A percentile compares a stretch with the other conserved stretches of the same genome.
Conservation (phyloP, 2,797 vertebrate species). For the Fistularia tabacaria region DNA sequence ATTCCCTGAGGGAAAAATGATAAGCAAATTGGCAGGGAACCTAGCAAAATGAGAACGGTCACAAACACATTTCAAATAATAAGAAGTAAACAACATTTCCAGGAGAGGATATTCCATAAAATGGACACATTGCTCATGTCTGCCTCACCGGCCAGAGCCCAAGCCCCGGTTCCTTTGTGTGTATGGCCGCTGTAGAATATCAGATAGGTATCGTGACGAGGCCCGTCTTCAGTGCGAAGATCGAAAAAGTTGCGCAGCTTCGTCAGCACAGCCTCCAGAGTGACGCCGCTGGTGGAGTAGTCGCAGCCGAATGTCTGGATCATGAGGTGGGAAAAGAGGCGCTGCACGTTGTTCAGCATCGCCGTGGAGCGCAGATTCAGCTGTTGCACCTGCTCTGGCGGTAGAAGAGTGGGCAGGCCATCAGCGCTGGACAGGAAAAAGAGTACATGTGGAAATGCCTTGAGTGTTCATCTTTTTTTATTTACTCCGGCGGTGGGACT, state of each 20-base stretch:
- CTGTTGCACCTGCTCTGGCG: slow-evolving; percentile 88
- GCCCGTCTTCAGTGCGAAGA: slow-evolving; percentile 89
- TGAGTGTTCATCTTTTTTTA: slow-evolving; percentile 3
- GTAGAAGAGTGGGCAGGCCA: slow-evolving; percentile 86
- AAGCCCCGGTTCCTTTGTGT: slow-evolving; percentile 83
- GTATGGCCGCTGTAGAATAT: slow-evolving; percentile 98
- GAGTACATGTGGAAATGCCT: not conserved
- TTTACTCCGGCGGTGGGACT: slow-evolving; percentile 11
- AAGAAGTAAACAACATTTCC: too few relatives aligned
- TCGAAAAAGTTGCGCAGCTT: slow-evolving; percentile 93
- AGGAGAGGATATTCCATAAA: too few relatives aligned
- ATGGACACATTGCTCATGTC: not conserved
- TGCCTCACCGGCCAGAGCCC: slow-evolving; percentile 88
- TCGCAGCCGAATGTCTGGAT: slow-evolving; percentile 94
- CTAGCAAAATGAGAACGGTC: too few relatives aligned
- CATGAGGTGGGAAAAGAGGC: slow-evolving; percentile 96
- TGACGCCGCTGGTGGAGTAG: slow-evolving; percentile 92
- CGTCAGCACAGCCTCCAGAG: slow-evolving; percentile 81
- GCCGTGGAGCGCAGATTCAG: slow-evolving; percentile 89
- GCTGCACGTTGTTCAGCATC: slow-evolving; percentile 91
- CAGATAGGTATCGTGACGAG: slow-evolving; percentile 93
- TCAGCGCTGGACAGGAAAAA: slow-evolving; percentile 73
- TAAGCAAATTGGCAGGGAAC: too few relatives aligned
- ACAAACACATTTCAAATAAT: too few relatives aligned
- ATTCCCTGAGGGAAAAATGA: too few relatives aligned